Evolutionary conservation across 1,140 invertebrate genomes (phyloP), one percentile per base, ranked within the genome.

Genomic region (Bombus superbus): DNA sequence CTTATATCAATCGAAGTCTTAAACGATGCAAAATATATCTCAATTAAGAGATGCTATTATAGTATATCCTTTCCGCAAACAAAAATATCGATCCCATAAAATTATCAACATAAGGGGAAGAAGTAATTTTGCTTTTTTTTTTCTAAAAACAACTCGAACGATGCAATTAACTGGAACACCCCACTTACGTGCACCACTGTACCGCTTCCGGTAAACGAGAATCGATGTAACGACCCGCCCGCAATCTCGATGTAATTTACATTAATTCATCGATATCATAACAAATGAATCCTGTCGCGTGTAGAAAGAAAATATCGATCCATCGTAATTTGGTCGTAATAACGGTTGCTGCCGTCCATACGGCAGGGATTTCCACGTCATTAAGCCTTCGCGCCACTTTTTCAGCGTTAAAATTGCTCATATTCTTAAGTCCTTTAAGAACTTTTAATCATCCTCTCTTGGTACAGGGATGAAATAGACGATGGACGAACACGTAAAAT

Each of bases 241-340:
- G n/a, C 40, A 44, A 66, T 66, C 69, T n/a, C 59, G n/a, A 35
- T 32, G 42, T 44, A 47, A 68, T 80, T 80, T 69, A 69, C 78
- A 80, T 53, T n/a, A 47, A 71, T 53, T 28, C 38, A 53, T 71
- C 25, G 32, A 47, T n/a, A 47, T 77, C 44, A 3, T 10, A 53
- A 38, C 25, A 53, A 80, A 69, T 66, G 42, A 28, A 71, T 35
- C 11, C n/a, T 40, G 25, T 40, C n/a, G 44, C 66, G 8, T n/a
- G 66, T n/a, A 32, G 15, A 22, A 25, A 71, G 66, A 53, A 53
- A 40, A 40, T n/a, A 71, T 71, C 35, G 66, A 53, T 8, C 8
- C 76, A 15, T 22, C 11, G 5, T 53, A 38, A 18, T 32, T 38
- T 28, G 1, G 5, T 40, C 6, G 22, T 71, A 11, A 68, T 35